phyloP scores from a whole-genome alignment of 2,797 vertebrate genomes.

The Chelon auratus region DNA sequence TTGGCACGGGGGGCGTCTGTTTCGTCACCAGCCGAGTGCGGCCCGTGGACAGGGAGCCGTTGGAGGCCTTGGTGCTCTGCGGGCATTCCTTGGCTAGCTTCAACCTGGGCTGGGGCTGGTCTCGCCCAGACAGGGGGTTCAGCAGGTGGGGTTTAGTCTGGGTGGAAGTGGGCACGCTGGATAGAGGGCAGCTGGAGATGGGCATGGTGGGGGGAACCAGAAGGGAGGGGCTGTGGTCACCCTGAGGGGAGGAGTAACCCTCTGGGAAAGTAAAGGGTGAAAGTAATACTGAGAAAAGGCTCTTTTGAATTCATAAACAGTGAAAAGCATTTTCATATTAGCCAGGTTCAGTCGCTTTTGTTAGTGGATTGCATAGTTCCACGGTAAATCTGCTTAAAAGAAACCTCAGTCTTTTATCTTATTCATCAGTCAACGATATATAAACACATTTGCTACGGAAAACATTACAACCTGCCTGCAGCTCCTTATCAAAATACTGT shows the following conservation, averaged over 20 bases:
- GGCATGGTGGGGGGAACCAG: constrained; percentile 91
- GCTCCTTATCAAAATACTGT: constrained; percentile 33
- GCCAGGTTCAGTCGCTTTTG: background rate
- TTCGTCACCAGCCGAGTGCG: constrained; percentile 85
- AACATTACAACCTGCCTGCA: background rate
- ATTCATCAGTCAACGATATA: constrained; percentile 14
- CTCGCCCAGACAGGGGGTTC: constrained; percentile 89
- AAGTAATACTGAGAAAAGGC: background rate
- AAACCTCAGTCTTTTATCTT: constrained; percentile 23
- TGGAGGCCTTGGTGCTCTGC: constrained; percentile 90
- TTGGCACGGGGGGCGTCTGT: constrained; percentile 80
- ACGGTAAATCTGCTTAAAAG: background rate
- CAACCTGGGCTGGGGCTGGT: constrained; percentile 82
- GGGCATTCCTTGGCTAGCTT: constrained; percentile 90
- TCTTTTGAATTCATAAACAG: background rate
- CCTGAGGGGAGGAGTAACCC: constrained; percentile 89
- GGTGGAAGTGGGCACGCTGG: constrained; percentile 91
- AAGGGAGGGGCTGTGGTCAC: constrained; percentile 92
- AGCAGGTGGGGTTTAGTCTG: constrained; percentile 90
- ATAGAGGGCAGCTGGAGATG: constrained; percentile 92
- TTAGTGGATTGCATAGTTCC: background rate
- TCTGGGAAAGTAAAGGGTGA: constrained; percentile 69
- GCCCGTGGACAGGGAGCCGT: constrained; percentile 88
- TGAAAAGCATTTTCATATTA: background rate
- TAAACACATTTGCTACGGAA: constrained; percentile 17